These are phyloP conservation scores for Iphiclides podalirius DNA, from an alignment of 2,888 invertebrate species.

Conservation along the genomic window DNA sequence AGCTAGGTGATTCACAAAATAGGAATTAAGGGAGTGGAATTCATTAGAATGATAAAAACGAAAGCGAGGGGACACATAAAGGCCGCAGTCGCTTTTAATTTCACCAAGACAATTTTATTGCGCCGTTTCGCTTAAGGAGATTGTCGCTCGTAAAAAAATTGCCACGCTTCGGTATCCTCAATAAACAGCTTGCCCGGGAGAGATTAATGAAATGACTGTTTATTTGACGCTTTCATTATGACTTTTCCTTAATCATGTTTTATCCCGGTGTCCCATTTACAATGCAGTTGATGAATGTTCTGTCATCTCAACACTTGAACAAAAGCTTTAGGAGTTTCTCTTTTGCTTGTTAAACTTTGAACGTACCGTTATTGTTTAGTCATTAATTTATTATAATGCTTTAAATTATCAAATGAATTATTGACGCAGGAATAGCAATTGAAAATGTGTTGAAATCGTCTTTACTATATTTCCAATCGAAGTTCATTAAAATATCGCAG, in stretches of 20 bases:
- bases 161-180: background rate
- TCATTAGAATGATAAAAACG: background rate
- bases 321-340: background rate
- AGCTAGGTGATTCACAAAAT: no score
- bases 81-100: background rate
- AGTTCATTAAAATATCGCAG: no score
- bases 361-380: no score
- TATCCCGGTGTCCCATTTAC: slow-evolving; percentile 1
- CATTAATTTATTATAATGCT: no score
- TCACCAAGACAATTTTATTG: background rate
- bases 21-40: background rate
- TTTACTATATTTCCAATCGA: no score
- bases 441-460: no score
- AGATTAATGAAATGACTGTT: slow-evolving; percentile 12
- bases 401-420: no score
- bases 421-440: no score
- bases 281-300: background rate
- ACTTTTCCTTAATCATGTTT: slow-evolving; percentile 9
- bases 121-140: background rate
- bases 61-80: background rate
- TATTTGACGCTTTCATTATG: background rate
- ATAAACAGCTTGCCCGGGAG: slow-evolving; percentile 5
- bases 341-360: no score
- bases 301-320: background rate
- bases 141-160: slow-evolving; percentile 3